Evolutionary conservation across 1,140 invertebrate genomes (phyloP).

Genomic region (Eumeta japonica): DNA sequence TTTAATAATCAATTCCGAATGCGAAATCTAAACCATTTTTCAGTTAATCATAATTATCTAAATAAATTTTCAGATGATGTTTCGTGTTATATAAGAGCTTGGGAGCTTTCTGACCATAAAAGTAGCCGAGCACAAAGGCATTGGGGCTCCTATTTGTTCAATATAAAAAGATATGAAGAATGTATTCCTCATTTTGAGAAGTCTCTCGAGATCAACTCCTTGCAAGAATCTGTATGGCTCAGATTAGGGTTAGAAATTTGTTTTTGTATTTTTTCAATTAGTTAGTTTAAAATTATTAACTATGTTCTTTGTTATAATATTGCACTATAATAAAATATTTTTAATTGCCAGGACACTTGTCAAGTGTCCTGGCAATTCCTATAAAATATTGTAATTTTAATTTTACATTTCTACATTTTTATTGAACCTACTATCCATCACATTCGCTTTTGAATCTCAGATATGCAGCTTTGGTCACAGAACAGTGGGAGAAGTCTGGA

Average conservation of each 20-base stretch:
- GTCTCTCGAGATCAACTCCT: slow-evolving; percentile 79
- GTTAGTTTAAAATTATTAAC: slow-evolving; percentile 1
- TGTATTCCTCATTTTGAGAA: slow-evolving; percentile 77
- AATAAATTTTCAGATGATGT: slow-evolving; percentile 68
- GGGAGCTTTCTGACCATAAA: slow-evolving; percentile 79
- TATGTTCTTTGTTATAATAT: background rate
- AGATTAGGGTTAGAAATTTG: slow-evolving; percentile 73
- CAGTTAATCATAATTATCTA: too few species aligned
- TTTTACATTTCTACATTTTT: too few species aligned
- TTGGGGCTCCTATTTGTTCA: slow-evolving; percentile 79
- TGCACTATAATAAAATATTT: too few species aligned
- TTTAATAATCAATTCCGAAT: too few species aligned
- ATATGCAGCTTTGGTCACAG: slow-evolving; percentile 75
- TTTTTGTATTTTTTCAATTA: too few species aligned
- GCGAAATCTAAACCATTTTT: too few species aligned
- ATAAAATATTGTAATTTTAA: too few species aligned
- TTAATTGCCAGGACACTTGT: background rate
- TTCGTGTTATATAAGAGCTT: slow-evolving; percentile 84
- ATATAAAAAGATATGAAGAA: slow-evolving; percentile 71
- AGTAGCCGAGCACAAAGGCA: slow-evolving; percentile 80
- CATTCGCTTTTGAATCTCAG: too few species aligned
- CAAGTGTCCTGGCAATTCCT: background rate
- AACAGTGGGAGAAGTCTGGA: slow-evolving; percentile 82
- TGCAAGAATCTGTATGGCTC: slow-evolving; percentile 83
- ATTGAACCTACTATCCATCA: too few species aligned